Percentiles rank a stretch among this genome's conserved stretches.
Evolutionary conservation across 2,888 invertebrate genomes (phyloP).

Genomic region (Agonum fuliginosum): DNA sequence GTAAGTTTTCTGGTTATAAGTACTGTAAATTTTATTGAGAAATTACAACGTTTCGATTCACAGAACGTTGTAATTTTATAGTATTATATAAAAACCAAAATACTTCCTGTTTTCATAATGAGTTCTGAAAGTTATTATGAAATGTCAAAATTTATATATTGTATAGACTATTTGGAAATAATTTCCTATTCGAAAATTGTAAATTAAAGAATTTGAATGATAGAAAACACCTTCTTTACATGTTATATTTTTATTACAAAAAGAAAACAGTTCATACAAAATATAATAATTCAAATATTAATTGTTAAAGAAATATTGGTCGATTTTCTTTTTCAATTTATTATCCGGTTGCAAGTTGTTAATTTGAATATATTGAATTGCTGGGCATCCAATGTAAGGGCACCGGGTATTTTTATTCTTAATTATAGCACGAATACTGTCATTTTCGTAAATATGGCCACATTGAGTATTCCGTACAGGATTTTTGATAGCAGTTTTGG

Average conservation of each 20-base stretch:
- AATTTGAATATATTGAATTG: slow-evolving; percentile 49
- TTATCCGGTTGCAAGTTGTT: slow-evolving; percentile 58
- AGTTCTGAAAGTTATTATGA: no score
- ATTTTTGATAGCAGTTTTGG: slow-evolving; percentile 65
- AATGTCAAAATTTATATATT: no score
- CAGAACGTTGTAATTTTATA: no score
- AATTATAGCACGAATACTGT: slow-evolving; percentile 66
- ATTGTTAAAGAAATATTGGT: slow-evolving; percentile 52
- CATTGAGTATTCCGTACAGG: slow-evolving; percentile 66
- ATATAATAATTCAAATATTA: slow-evolving; percentile 8
- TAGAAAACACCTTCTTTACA: no score
- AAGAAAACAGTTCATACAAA: neutral
- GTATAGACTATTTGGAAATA: no score
- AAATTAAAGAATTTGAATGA: no score
- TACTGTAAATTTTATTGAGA: no score
- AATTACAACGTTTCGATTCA: no score
- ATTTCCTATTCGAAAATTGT: no score
- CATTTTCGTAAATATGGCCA: slow-evolving; percentile 68
- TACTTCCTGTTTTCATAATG: no score
- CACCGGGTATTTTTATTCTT: slow-evolving; percentile 66
- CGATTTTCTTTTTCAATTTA: slow-evolving; percentile 60
- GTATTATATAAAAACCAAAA: no score
- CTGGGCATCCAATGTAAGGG: slow-evolving; percentile 67
- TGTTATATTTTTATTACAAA: neutral
- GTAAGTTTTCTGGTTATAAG: no score